A percentile compares a stretch with the other conserved stretches of the same genome.
Evolutionary conservation across 2,113 vertebrate genomes (phyloP).

Genomic region (Petrocephalus zakoni): DNA sequence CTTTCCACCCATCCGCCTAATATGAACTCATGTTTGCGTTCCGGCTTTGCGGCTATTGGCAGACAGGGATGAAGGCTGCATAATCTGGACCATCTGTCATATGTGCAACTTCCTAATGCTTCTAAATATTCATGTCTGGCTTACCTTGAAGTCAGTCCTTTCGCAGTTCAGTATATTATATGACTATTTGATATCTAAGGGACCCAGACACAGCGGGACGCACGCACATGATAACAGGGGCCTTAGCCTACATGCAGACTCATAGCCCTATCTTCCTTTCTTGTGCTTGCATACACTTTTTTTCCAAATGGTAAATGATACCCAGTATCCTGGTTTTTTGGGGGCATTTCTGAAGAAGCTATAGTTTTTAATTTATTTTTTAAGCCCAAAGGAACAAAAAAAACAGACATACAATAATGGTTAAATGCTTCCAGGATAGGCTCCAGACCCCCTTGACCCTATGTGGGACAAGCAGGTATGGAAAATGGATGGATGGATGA

Average conservation of each 20-base stretch:
- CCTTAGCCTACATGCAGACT: background rate
- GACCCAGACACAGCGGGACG: background rate
- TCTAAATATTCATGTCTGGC: background rate
- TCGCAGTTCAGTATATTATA: background rate
- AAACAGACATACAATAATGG: background rate
- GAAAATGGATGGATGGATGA: background rate
- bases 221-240: background rate
- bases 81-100: constrained; percentile 19
- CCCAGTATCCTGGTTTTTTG: background rate
- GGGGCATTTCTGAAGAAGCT: background rate
- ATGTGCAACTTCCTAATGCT: constrained; percentile 4
- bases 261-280: background rate
- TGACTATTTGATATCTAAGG: background rate
- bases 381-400: background rate
- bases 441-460: background rate
- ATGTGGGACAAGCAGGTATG: background rate
- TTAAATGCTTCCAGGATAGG: background rate
- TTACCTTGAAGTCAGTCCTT: background rate
- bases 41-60: constrained; percentile 2
- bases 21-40: constrained; percentile 3
- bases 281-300: background rate
- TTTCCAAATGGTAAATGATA: background rate
- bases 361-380: background rate
- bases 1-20: constrained; percentile 12
- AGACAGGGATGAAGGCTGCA: background rate